A percentile compares a stretch with the other conserved stretches of the same genome.
phyloP scores from a whole-genome alignment of 2,797 vertebrate genomes.

The Lateolabrax maculatus region DNA sequence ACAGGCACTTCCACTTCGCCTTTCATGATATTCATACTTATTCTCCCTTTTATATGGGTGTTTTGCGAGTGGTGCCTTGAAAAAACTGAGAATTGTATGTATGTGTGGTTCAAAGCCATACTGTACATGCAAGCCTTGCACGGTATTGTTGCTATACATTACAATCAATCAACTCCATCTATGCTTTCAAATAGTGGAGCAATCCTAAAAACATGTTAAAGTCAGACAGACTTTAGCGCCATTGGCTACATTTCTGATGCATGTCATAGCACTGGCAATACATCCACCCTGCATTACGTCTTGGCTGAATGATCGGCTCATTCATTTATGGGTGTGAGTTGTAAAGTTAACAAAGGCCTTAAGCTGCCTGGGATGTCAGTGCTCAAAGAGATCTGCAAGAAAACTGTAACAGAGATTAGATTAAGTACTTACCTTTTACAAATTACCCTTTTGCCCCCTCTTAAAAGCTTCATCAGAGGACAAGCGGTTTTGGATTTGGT shows the following conservation, averaged over 20 bases:
- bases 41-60: conserved; percentile 42
- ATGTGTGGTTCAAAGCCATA: conserved; percentile 22
- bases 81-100: conserved; percentile 14
- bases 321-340: conserved; percentile 72
- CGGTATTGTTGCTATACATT: conserved; percentile 29
- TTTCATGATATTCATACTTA: conserved; percentile 53
- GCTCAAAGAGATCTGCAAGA: conserved; percentile 45
- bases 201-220: conserved; percentile 60
- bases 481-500: conserved; percentile 42
- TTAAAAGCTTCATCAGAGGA: conserved; percentile 44
- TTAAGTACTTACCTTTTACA: conserved; percentile 63
- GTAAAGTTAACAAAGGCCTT: conserved; percentile 69
- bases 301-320: conserved; percentile 62
- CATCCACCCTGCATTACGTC: conserved; percentile 55
- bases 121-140: conserved; percentile 17
- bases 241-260: conserved; percentile 51
- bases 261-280: conserved; percentile 67
- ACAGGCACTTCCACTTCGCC: conserved; percentile 55
- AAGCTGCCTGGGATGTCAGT: conserved; percentile 50
- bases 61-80: conserved; percentile 34
- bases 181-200: conserved; percentile 42
- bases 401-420: conserved; percentile 60
- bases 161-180: conserved; percentile 46
- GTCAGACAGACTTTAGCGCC: conserved; percentile 41
- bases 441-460: conserved; percentile 46